These are phyloP conservation scores for Charaxes varanes DNA, from an alignment of 1,140 invertebrate species.

Conservation along the genomic window DNA sequence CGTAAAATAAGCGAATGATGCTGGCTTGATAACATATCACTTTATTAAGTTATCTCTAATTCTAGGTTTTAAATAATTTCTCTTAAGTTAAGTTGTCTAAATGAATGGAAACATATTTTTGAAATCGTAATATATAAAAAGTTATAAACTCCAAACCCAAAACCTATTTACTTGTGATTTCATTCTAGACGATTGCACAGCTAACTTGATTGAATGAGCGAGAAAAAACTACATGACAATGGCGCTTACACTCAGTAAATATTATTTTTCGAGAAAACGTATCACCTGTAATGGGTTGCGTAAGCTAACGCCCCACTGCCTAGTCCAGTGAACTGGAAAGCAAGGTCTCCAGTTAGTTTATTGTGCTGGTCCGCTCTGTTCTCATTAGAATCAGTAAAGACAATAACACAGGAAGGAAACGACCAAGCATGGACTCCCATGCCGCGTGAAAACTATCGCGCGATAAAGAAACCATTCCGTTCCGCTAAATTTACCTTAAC, in stretches of 20 bases:
- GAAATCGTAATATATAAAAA: neutral
- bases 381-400: conserved; percentile 65
- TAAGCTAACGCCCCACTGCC: conserved; percentile 56
- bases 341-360: conserved; percentile 62
- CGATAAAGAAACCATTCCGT: conserved; percentile 53
- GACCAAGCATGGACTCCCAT: conserved; percentile 40
- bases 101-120: neutral
- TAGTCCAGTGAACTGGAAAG: conserved; percentile 65
- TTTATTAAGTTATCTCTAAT: no score
- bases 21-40: no score
- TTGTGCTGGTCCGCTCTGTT: conserved; percentile 60
- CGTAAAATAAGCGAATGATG: no score
- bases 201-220: conserved; percentile 9
- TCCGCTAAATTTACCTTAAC: conserved; percentile 61
- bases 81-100: neutral
- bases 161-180: no score
- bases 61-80: conserved; percentile 16
- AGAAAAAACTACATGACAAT: conserved; percentile 7
- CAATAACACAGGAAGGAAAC: conserved; percentile 72
- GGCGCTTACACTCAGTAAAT: conserved; percentile 3
- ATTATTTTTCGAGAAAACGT: conserved; percentile 46
- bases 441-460: conserved; percentile 60
- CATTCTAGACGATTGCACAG: conserved; percentile 4
- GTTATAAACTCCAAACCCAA: no score
- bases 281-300: conserved; percentile 55